These are phyloP conservation scores for Brachyhypopomus occidentalis DNA, from an alignment of 2,113 vertebrate species.

Conservation along the genomic window DNA sequence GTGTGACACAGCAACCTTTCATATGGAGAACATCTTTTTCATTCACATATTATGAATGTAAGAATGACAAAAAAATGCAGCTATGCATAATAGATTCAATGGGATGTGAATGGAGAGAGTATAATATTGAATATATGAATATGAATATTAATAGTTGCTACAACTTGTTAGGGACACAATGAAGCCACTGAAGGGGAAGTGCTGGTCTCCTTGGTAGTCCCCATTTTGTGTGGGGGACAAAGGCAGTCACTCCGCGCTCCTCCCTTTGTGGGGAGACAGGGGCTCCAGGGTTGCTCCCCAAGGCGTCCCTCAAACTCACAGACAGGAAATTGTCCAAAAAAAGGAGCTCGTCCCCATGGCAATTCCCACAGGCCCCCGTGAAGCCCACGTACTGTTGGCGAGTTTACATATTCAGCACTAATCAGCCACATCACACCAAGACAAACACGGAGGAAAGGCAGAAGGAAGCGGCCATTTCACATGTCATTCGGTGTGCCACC, in stretches of 20 bases:
- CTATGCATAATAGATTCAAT: slow-evolving; percentile 70
- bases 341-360: slow-evolving; percentile 66
- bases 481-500: slow-evolving; percentile 71
- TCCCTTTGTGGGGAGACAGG: slow-evolving; percentile 64
- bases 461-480: slow-evolving; percentile 57
- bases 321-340: slow-evolving; percentile 73
- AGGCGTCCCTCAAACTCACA: slow-evolving; percentile 71
- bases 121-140: too few relatives aligned
- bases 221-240: slow-evolving; percentile 65
- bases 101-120: slow-evolving; percentile 40
- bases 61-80: slow-evolving; percentile 63
- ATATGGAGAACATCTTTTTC: slow-evolving; percentile 58
- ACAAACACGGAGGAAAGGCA: slow-evolving; percentile 46
- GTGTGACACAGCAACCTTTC: slow-evolving; percentile 79
- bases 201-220: slow-evolving; percentile 68
- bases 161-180: slow-evolving; percentile 71
- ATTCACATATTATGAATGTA: slow-evolving; percentile 64
- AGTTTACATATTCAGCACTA: slow-evolving; percentile 72
- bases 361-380: slow-evolving; percentile 78
- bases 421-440: slow-evolving; percentile 59
- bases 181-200: slow-evolving; percentile 55
- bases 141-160: slow-evolving; percentile 77
- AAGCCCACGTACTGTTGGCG: slow-evolving; percentile 70
- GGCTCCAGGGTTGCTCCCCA: slow-evolving; percentile 65
- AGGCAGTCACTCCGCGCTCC: slow-evolving; percentile 71